Percentiles rank a stretch among this genome's conserved stretches.
Conservation (phyloP, 2,797 vertebrate species). For the Nannoperca australis region DNA sequence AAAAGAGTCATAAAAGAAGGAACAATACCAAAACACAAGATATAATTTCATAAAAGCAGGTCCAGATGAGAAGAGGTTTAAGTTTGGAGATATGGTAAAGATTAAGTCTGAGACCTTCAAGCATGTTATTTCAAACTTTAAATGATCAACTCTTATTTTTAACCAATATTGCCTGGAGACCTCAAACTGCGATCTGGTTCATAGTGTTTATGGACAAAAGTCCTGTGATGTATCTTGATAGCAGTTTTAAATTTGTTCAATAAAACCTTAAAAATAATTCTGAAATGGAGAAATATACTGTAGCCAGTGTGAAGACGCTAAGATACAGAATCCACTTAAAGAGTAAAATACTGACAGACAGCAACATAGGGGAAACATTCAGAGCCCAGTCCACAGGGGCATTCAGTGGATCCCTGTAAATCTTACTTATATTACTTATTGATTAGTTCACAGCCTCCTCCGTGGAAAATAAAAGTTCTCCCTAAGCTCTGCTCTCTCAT, state of each 20-base stretch:
- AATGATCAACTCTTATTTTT: conserved; percentile 21
- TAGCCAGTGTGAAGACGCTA: not conserved
- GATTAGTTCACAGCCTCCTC: conserved; percentile 66
- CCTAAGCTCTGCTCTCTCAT: conserved; percentile 53
- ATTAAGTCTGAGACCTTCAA: conserved; percentile 24
- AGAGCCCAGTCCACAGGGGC: conserved; percentile 35
- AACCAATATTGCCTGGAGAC: conserved; percentile 24
- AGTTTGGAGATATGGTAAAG: conserved; percentile 18
- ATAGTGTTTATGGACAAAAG: conserved; percentile 1
- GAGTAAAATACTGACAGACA: conserved; percentile 2
- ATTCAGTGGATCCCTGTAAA: conserved; percentile 65
- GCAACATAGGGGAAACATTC: conserved; percentile 26
- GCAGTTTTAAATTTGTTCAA: conserved; percentile 18
- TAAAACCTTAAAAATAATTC: conserved; percentile 14
- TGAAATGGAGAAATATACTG: not conserved
- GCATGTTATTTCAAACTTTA: conserved; percentile 26
- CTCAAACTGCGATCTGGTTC: conserved; percentile 31
- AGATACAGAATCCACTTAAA: conserved; percentile 7
- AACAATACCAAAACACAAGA: conserved; percentile 36
- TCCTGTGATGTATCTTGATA: conserved; percentile 10
- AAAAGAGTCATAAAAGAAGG: conserved; percentile 31
- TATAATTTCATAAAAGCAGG: conserved; percentile 35
- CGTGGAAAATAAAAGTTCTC: conserved; percentile 64
- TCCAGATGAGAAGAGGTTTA: conserved; percentile 22
- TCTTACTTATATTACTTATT: conserved; percentile 81